Conservation (phyloP, 2,888 invertebrate genomes). For the Biston betularia region DNA sequence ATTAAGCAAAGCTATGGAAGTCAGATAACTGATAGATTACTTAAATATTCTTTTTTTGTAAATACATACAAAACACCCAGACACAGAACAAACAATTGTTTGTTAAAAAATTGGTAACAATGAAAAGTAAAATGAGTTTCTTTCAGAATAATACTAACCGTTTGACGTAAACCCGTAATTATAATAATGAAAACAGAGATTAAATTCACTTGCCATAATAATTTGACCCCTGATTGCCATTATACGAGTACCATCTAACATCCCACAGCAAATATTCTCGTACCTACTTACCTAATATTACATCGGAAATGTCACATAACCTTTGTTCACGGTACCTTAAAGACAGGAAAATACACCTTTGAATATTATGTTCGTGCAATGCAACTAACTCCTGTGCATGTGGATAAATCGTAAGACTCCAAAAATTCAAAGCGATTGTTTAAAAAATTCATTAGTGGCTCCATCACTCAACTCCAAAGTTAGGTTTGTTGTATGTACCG, state of each 20-base stretch:
- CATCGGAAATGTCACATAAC: conserved; percentile 14
- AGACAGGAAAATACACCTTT: conserved; percentile 20
- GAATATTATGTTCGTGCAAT: conserved; percentile 17
- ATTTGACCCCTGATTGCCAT: conserved; percentile 5
- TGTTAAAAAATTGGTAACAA: too few species aligned
- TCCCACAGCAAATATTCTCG: neutral
- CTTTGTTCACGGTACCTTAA: conserved; percentile 24
- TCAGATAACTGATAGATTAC: too few species aligned
- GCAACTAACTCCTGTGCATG: neutral
- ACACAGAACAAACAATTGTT: too few species aligned
- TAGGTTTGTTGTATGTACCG: conserved; percentile 13
- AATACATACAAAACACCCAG: too few species aligned
- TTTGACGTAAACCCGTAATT: neutral
- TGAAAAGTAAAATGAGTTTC: too few species aligned
- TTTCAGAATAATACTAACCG: too few species aligned
- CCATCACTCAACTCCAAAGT: neutral
- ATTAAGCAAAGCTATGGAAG: too few species aligned
- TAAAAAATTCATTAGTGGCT: neutral
- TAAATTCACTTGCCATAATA: neutral
- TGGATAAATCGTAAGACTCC: neutral
- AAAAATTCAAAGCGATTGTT: neutral
- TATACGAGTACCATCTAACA: neutral
- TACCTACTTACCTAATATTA: conserved; percentile 7
- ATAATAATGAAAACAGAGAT: conserved; percentile 2
- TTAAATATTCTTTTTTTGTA: too few species aligned